Evolutionary conservation across 2,797 vertebrate species (phyloP).

Genomic region (Microctenopoma stevenorrisi): DNA sequence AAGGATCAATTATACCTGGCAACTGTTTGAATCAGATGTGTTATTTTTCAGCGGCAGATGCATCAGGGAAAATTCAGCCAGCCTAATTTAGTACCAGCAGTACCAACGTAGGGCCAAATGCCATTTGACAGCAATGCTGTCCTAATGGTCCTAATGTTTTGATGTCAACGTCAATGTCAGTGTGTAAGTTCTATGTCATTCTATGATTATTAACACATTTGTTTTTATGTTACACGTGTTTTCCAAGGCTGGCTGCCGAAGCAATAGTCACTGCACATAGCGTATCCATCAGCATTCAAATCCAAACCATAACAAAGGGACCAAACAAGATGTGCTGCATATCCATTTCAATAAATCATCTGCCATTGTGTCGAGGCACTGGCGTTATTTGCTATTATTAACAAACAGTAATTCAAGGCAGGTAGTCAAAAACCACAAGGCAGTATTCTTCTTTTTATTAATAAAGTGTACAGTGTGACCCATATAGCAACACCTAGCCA

Average conservation of each 20-base stretch:
- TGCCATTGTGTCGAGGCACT: slow-evolving; percentile 22
- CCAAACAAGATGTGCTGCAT: slow-evolving; percentile 9
- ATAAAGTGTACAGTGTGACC: not conserved
- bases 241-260: slow-evolving; percentile 21
- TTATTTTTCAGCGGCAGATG: slow-evolving; percentile 30
- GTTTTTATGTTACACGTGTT: slow-evolving; percentile 39
- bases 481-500: slow-evolving; percentile 8
- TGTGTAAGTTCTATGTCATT: slow-evolving; percentile 66
- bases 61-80: slow-evolving; percentile 59
- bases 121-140: slow-evolving; percentile 58
- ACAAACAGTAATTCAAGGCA: slow-evolving; percentile 41
- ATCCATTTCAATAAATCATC: slow-evolving; percentile 37
- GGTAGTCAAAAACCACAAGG: slow-evolving; percentile 24
- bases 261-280: not conserved
- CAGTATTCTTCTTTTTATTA: slow-evolving; percentile 5
- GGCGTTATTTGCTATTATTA: slow-evolving; percentile 40
- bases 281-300: not conserved
- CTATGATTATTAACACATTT: slow-evolving; percentile 66
- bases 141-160: no score
- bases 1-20: slow-evolving; percentile 38
- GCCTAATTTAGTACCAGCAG: slow-evolving; percentile 60
- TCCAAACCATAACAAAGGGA: slow-evolving; percentile 3
- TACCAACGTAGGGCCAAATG: slow-evolving; percentile 56
- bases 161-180: slow-evolving; percentile 12
- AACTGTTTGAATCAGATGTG: slow-evolving; percentile 38